Base-by-base conservation (phyloP, 2,888 invertebrate species). In the Volucella inanis region DNA sequence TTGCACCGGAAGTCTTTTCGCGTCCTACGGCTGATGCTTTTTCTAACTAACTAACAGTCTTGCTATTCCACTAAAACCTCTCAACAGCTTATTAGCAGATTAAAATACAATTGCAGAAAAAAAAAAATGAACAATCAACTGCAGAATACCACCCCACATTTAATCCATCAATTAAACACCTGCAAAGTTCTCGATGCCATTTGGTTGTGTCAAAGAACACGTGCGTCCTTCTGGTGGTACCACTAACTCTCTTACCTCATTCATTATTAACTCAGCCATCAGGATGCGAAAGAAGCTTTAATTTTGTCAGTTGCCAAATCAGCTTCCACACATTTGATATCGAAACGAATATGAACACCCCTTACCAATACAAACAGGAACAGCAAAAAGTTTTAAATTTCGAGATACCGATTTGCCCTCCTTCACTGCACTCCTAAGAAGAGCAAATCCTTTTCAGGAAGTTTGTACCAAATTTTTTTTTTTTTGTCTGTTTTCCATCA, bases 361-460 rank as follows among this genome's bases (percentile, higher is more conserved):
- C 43, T 14, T 11, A 45, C 64, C 45, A 39, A 59, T 38, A 52
- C 61, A 61, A 68, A 54, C 59, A 68, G 45, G 38, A 62, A 38
- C 43, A 62, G 31, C 31, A 31, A 31, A 31, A 72, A 79, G 57
- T 79, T 79, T 79, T 65, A 52, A 79, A 79, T 59, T 72, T 65
- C n/a, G n/a, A 59, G 71, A 79, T 59, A 65, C 65, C n/a, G n/a
- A 62, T 45, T 59, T 68, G n/a, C 43, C 15, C 15, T 57, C 50
- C n/a, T 11, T 31, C 31, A 52, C 38, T 49, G 57, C 70, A 38
- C 31, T 67, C 57, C 49, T 18, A 75, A 75, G 78, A 59, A 84
- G 47, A 67, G 71, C 61, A 76, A 76, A 80, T 80, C 84, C 80
- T 80, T 80, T 71, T 11, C 62, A 74, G 62, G 45, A 74, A 82